Percentiles rank a stretch among this genome's conserved stretches.
Evolutionary conservation across 2,797 vertebrate genomes (phyloP).

Genomic region (Rhabdomys pumilio): DNA sequence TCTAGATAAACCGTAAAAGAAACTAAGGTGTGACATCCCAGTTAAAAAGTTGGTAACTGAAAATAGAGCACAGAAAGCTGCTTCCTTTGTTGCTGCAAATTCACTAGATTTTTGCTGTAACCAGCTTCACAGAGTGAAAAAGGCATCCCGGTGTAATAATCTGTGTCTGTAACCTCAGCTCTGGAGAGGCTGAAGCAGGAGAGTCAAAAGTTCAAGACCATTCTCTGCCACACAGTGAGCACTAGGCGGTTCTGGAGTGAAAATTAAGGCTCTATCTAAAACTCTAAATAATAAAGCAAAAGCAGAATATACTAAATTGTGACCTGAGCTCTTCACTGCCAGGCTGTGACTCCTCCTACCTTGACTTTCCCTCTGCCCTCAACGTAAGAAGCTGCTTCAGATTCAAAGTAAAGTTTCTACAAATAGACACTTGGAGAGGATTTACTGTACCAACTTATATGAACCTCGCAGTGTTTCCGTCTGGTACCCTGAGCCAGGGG

Average conservation of each 20-base stretch:
- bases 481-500: background rate
- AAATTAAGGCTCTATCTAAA: background rate
- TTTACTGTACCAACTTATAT: slow-evolving; percentile 9
- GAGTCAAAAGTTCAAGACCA: background rate
- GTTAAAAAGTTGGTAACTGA: background rate
- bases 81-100: background rate
- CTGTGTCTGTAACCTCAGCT: background rate
- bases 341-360: background rate
- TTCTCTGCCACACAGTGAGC: background rate
- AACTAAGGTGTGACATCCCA: background rate
- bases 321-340: background rate
- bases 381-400: background rate
- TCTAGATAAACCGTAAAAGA: background rate
- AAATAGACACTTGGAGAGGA: background rate
- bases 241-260: background rate
- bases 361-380: background rate
- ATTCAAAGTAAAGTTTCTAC: slow-evolving; percentile 1
- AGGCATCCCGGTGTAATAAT: background rate
- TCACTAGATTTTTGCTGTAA: background rate
- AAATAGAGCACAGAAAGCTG: background rate
- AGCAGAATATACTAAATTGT: background rate
- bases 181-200: background rate
- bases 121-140: background rate
- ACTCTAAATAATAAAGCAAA: background rate
- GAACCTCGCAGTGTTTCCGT: background rate